Evolutionary conservation across 2,113 vertebrate species (phyloP), one percentile per base, ranked within the genome.

Genomic region (Lagopus leucura): DNA sequence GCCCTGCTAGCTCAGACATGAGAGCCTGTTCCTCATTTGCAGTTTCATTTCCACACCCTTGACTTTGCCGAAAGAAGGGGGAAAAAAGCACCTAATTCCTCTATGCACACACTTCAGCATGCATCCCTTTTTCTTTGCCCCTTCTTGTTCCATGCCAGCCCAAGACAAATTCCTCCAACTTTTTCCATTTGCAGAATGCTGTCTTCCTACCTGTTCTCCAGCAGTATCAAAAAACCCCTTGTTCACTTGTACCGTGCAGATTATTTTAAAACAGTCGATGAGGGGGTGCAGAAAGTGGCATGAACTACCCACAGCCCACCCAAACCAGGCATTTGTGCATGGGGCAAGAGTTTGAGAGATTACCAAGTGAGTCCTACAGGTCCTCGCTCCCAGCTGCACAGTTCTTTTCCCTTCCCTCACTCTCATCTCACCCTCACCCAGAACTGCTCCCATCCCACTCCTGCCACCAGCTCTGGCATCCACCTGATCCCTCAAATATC

Each of bases 181-280:
- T 50, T 90, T 82, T 78, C 42, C 12, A 42, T 8, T n/a, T 80
- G 47, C 20, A 3, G 4, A 54, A 74, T 86, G 25, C 4, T n/a
- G 38, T 27, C 42, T 69, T 92, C 45, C 14, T 16, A n/a, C 13
- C 3, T 0, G 1, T 14, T 16, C 6, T 48, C 16, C 52, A 77
- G 28, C 47, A 74, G 25, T 27, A 55, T 79, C 45, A 74, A 48
- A 70, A 54, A 88, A 74, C 8, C 22, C 78, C 47, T 48, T 7
- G 4, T 43, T 47, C 40, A 19, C 0, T 0, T 12, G 8, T 60
- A 72, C n/a, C n/a, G 72, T 81, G 22, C 52, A 69, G 38, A 12
- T 47, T 55, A 22, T 66, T 91, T 90, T 72, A 47, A 70, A 82
- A 30, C 10, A 58, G 20, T 57, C 25, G 22, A 40, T 30, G 40